These are phyloP conservation scores for Astyanax mexicanus DNA, from an alignment of 2,797 vertebrate genomes.

Conservation along the genomic window DNA sequence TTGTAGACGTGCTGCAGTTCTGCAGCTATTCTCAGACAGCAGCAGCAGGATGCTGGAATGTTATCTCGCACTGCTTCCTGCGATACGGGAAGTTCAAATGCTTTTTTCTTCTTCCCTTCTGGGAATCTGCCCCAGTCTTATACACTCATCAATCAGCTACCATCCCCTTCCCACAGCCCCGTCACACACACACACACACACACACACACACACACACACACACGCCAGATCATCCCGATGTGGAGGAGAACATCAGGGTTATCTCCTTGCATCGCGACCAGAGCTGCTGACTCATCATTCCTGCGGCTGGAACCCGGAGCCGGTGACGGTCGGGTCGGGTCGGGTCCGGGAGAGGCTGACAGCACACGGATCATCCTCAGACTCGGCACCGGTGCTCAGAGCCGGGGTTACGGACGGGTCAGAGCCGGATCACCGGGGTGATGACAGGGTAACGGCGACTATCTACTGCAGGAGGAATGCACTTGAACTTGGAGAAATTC, in stretches of 20 bases:
- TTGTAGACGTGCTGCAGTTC: slow-evolving; percentile 37
- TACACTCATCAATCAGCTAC: slow-evolving; percentile 73
- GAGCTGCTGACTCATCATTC: slow-evolving; percentile 34
- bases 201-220: slow-evolving; percentile 6
- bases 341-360: slow-evolving; percentile 1
- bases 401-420: slow-evolving; percentile 16
- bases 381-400: background rate
- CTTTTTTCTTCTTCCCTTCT: slow-evolving; percentile 51
- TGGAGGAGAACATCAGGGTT: slow-evolving; percentile 30
- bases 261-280: slow-evolving; percentile 33
- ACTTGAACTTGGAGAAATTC: slow-evolving; percentile 24
- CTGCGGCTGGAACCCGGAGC: slow-evolving; percentile 8
- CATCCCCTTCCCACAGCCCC: slow-evolving; percentile 30
- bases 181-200: background rate
- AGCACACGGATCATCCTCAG: slow-evolving; percentile 26
- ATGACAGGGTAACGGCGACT: slow-evolving; percentile 1
- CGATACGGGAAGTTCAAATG: slow-evolving; percentile 73
- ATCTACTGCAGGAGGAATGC: slow-evolving; percentile 1
- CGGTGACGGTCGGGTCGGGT: background rate
- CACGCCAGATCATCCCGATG: slow-evolving; percentile 13
- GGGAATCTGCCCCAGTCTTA: slow-evolving; percentile 70
- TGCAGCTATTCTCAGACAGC: slow-evolving; percentile 66
- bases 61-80: slow-evolving; percentile 74
- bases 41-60: slow-evolving; percentile 75
- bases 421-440: slow-evolving; percentile 6